phyloP scores from a whole-genome alignment of 2,888 invertebrate species.

The Tanypteryx hageni region DNA sequence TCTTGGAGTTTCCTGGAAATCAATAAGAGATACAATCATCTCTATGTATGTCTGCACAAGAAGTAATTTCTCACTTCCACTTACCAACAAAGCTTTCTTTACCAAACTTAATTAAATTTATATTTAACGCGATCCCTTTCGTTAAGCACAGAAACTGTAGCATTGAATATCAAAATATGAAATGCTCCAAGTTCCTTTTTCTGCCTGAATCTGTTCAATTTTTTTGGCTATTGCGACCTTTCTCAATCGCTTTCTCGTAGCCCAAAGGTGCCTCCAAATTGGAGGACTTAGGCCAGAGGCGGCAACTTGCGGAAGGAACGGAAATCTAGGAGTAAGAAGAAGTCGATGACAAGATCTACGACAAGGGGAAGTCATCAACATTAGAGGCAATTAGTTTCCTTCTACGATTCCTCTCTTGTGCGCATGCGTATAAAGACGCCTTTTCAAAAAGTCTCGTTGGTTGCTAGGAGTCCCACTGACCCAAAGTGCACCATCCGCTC shows the following conservation, averaged over 20 bases:
- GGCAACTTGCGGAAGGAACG: neutral
- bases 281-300: neutral
- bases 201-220: neutral
- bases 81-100: no score
- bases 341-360: neutral
- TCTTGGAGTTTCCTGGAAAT: no score
- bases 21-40: no score
- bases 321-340: neutral
- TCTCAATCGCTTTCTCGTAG: neutral
- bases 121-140: no score
- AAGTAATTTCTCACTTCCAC: no score
- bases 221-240: neutral
- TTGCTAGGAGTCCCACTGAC: slow-evolving; percentile 55
- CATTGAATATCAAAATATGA: neutral
- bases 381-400: neutral
- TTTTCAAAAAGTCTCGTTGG: slow-evolving; percentile 47
- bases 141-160: no score
- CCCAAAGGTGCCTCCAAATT: neutral
- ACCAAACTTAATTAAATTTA: no score
- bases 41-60: no score
- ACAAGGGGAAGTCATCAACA: neutral
- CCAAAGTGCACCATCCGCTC: slow-evolving; percentile 20
- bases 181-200: neutral
- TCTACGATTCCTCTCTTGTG: neutral
- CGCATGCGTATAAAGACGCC: slow-evolving; percentile 31